A percentile compares a stretch with the other conserved stretches of the same genome.
Evolutionary conservation across 2,113 vertebrate species (phyloP).

Genomic region (Actinemys pallida): DNA sequence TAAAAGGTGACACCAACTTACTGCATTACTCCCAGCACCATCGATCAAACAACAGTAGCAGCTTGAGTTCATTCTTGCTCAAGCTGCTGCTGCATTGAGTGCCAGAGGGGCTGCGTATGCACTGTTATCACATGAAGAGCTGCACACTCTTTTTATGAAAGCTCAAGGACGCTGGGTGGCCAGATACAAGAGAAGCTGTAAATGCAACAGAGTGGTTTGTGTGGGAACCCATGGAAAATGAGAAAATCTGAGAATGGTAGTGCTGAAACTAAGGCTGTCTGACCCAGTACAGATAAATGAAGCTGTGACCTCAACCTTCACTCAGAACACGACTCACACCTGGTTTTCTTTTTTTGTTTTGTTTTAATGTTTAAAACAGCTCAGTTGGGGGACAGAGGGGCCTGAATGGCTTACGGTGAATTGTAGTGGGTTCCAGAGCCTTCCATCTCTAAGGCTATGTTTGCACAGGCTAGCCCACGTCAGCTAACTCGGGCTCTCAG

Average conservation of each 20-base stretch:
- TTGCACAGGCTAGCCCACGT: background rate
- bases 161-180: background rate
- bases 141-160: background rate
- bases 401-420: background rate
- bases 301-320: background rate
- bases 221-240: accelerated
- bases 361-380: background rate
- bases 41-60: background rate
- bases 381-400: background rate
- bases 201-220: background rate
- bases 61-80: background rate
- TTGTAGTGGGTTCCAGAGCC: background rate
- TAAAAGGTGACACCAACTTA: background rate
- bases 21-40: background rate
- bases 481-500: background rate
- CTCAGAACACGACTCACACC: background rate
- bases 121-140: background rate
- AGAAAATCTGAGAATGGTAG: background rate
- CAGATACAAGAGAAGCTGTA: background rate
- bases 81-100: background rate
- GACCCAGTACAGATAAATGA: background rate
- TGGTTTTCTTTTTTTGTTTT: background rate
- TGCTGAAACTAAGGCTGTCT: background rate
- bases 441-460: background rate
- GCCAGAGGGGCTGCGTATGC: constrained; percentile 1